Evolutionary conservation across 64 coral and sea anemone species (phyloP), one percentile per base, ranked within the genome.

Genomic region (Stichodactyla helianthus): DNA sequence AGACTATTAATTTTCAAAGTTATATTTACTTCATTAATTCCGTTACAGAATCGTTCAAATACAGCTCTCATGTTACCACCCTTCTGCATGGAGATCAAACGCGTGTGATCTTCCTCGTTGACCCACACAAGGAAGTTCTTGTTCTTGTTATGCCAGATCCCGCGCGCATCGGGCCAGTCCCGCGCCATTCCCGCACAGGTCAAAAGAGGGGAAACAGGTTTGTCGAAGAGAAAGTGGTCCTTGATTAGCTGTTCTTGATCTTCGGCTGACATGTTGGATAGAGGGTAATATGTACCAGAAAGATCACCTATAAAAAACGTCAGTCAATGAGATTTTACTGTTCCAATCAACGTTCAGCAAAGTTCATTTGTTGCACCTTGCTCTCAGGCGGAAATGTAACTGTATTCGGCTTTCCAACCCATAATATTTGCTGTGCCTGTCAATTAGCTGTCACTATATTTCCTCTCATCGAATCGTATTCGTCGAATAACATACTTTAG

Each of bases 101-200:
- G 71, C 35, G 81, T 91, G 86, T 94, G 93, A 50, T 94, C 93
- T 28, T 94, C 93, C 55, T 94, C 93, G 82, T 94, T 94, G 17
- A 94, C 82, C 93, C 93, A 94, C 4, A 94, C 86, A 6, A 94
- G 86, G 77, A 94, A 94, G 18, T 94, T 94, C 79, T 91, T 94
- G 79, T 94, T 85, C 50, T 85, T 55, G 53, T 94, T 94, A 67
- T 94, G 93, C 93, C 93, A 94, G 25, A 94, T 94, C 58, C 93
- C 93, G 5, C 93, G 89, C 6, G 93, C 89, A 80, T 94, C 93
- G 23, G 93, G 93, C 93, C 93, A 94, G 70, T 94, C 92, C 63
- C 92, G 92, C 55, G 92, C 92, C 92, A 94, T 94, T 26, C 92
- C 92, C 22, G 92, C 92, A 85, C 93, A 94, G 26, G 93, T 94